These are phyloP conservation scores for Amphimallon solstitiale DNA, from an alignment of 2,888 invertebrate species.

Conservation along the genomic window DNA sequence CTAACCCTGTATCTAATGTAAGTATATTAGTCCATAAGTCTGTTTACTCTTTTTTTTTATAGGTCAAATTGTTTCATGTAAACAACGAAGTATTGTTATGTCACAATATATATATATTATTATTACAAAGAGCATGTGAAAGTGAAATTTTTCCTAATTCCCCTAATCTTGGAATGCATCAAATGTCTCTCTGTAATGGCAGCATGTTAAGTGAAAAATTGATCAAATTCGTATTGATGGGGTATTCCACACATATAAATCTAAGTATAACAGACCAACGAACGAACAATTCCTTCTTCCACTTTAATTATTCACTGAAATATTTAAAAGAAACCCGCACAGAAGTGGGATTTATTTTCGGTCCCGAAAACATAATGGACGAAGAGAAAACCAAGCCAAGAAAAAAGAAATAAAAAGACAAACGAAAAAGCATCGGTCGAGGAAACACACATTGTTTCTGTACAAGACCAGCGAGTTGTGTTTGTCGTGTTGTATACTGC, in stretches of 20 bases:
- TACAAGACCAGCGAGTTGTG: neutral
- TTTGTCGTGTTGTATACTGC: neutral
- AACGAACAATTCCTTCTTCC: neutral
- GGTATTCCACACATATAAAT: no score
- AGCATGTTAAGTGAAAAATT: neutral
- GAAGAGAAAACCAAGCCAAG: slow-evolving; percentile 2
- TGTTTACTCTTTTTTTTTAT: no score
- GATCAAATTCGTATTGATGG: neutral
- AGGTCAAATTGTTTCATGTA: no score
- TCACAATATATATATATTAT: no score
- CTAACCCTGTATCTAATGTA: no score
- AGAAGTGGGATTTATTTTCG: slow-evolving; percentile 11
- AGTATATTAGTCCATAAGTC: no score
- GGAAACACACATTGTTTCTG: neutral
- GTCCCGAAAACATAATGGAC: neutral
- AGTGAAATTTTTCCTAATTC: no score
- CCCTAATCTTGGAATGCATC: no score
- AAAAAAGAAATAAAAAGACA: neutral
- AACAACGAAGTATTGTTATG: no score
- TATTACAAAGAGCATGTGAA: no score
- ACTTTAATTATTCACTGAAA: slow-evolving; percentile 2
- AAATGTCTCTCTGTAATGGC: no score
- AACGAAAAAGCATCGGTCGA: neutral
- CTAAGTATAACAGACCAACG: neutral
- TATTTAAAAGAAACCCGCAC: neutral